phyloP scores from a whole-genome alignment of 2,888 invertebrate species.

The Parnassius smintheus region DNA sequence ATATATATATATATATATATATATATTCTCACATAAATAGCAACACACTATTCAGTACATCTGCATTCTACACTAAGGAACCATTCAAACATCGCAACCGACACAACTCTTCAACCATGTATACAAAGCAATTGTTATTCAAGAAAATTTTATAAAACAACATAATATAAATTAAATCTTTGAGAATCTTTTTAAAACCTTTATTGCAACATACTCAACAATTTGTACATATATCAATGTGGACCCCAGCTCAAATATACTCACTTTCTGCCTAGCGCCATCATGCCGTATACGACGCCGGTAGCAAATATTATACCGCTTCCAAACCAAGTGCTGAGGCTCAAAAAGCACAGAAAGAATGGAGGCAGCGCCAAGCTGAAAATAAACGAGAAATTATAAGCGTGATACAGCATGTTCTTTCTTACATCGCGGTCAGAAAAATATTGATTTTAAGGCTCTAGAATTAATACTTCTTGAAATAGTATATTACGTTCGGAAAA shows the following conservation, averaged over 20 bases:
- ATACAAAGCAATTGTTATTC: neutral
- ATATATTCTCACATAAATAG: no score
- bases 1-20: no score
- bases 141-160: neutral
- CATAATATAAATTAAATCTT: neutral
- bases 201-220: neutral
- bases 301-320: constrained; percentile 93
- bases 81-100: no score
- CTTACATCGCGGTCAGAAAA: no score
- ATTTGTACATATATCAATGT: no score
- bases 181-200: no score
- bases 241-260: constrained; percentile 56
- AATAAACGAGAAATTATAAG: constrained; percentile 14
- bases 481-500: no score
- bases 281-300: constrained; percentile 95
- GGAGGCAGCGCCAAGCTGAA: constrained; percentile 90
- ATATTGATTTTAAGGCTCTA: no score
- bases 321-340: constrained; percentile 90
- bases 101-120: neutral
- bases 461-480: no score
- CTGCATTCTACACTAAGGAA: no score
- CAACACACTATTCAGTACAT: no score
- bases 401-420: no score
- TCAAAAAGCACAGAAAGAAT: constrained; percentile 86
- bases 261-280: constrained; percentile 97